Percentiles rank a stretch among this genome's conserved stretches.
These are phyloP conservation scores for Mantis religiosa DNA, from an alignment of 2,888 invertebrate genomes.

Conservation along the genomic window DNA sequence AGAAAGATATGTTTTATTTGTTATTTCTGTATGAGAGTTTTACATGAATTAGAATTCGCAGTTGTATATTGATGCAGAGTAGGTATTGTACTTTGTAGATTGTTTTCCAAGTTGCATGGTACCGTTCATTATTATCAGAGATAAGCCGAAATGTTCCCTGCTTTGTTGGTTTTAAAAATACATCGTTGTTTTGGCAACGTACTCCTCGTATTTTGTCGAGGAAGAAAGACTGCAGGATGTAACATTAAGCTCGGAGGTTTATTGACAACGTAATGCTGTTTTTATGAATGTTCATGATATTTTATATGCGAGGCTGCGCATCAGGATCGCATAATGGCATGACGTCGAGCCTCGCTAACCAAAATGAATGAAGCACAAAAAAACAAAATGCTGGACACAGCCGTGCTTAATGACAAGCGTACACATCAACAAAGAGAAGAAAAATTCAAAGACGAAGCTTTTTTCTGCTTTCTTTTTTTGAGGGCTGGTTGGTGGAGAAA, in stretches of 20 bases:
- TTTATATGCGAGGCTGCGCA: not conserved
- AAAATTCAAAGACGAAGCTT: not conserved
- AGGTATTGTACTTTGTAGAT: too few relatives aligned
- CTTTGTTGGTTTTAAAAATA: too few relatives aligned
- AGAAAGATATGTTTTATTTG: too few relatives aligned
- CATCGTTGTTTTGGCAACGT: too few relatives aligned
- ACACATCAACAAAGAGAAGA: not conserved
- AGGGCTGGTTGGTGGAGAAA: not conserved
- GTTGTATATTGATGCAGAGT: too few relatives aligned
- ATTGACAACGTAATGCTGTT: not conserved
- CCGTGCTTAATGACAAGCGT: not conserved
- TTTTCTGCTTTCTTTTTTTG: not conserved
- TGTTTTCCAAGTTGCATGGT: too few relatives aligned
- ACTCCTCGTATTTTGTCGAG: too few relatives aligned
- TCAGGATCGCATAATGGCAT: not conserved
- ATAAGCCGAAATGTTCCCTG: too few relatives aligned
- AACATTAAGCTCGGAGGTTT: not conserved
- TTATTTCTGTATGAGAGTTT: too few relatives aligned
- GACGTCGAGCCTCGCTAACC: not conserved
- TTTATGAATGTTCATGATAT: not conserved
- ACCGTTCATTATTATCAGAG: too few relatives aligned
- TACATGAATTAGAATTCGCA: too few relatives aligned
- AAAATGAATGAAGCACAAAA: not conserved
- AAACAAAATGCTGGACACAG: not conserved
- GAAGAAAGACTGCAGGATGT: not conserved